These are phyloP conservation scores for Girardinus metallicus DNA, from an alignment of 2,797 vertebrate species.

Conservation along the genomic window DNA sequence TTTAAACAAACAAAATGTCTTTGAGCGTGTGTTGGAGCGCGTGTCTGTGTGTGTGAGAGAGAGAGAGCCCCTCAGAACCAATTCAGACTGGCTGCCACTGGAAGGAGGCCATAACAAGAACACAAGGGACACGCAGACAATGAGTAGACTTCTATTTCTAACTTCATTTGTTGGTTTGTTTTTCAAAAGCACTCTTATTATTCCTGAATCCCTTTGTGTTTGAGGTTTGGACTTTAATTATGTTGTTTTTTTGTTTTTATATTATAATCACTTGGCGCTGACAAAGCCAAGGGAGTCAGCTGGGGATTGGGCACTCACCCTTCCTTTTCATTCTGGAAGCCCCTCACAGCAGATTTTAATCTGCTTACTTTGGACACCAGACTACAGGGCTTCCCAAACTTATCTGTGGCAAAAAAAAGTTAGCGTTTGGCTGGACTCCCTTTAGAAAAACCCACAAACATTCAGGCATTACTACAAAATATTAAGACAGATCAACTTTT, in stretches of 20 bases:
- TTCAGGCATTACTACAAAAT: no score
- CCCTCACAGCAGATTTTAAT: slow-evolving; percentile 8
- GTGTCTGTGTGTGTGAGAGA: slow-evolving; percentile 11
- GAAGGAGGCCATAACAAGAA: slow-evolving; percentile 60
- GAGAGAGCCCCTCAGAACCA: slow-evolving; percentile 35
- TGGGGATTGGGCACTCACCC: slow-evolving; percentile 22
- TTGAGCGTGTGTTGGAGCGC: slow-evolving; percentile 4
- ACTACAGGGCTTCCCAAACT: no score
- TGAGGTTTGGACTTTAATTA: slow-evolving; percentile 61
- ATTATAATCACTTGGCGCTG: slow-evolving; percentile 58
- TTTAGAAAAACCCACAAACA: no score
- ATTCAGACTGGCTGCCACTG: slow-evolving; percentile 59
- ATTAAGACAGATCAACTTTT: no score
- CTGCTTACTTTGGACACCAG: not conserved
- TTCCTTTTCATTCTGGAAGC: slow-evolving; percentile 9
- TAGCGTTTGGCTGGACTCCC: no score
- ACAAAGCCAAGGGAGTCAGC: slow-evolving; percentile 53
- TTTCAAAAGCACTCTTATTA: slow-evolving; percentile 14
- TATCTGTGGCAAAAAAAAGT: no score
- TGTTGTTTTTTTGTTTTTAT: slow-evolving; percentile 44
- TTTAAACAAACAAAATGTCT: slow-evolving; percentile 38
- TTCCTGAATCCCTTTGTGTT: slow-evolving; percentile 30
- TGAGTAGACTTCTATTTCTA: slow-evolving; percentile 1
- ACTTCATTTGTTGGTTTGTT: slow-evolving; percentile 3
- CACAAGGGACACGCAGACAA: slow-evolving; percentile 38